Evolutionary conservation across 2,888 invertebrate genomes (phyloP), one percentile per base, ranked within the genome.

Genomic region (Phanerotoma sp.): DNA sequence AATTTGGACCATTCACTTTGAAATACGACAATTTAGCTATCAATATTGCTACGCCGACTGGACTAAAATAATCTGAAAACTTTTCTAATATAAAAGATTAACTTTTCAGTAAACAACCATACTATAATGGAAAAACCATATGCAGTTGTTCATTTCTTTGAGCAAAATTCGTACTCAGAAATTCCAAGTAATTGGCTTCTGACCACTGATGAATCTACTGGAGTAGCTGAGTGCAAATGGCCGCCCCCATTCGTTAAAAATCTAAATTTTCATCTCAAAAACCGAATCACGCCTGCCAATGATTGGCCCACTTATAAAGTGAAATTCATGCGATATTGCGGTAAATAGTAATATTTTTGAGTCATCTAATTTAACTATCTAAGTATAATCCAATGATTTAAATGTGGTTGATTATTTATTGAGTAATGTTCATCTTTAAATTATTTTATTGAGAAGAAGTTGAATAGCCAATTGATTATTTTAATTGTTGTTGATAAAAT

Each of bases 121-220:
- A n/a, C n/a, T n/a, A n/a, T 9, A 9, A 28, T 7, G 28, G 13
- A n/a, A 25, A 25, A 22, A 42, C 7, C 3, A 3, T 42, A 42
- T 15, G 42, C 28, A 3, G 42, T 42, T 3, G 15, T 42, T 7
- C 15, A 7, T 28, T 42, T 42, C 13, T 2, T 28, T 10, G 28
- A 28, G 7, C 3, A 6, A 4, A 13, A 22, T 1, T 3, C 5
- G 3, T 28, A 16, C 10, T 42, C 42, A 1, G 42, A 42, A 28
- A 42, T 42, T 13, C 42, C 42, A 15, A 42, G 15, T 9, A 42
- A 42, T 42, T 42, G 42, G 42, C 42, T 42, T 28, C 42, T 28
- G 7, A 15, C n/a, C 28, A 7, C 10, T 28, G 42, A 25, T 7
- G 6, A 22, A 41, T 22, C 5, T n/a, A 4, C 3, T 7, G 7